Evolutionary conservation across 2,888 invertebrate genomes (phyloP).

Genomic region (Temnothorax ravouxi): DNA sequence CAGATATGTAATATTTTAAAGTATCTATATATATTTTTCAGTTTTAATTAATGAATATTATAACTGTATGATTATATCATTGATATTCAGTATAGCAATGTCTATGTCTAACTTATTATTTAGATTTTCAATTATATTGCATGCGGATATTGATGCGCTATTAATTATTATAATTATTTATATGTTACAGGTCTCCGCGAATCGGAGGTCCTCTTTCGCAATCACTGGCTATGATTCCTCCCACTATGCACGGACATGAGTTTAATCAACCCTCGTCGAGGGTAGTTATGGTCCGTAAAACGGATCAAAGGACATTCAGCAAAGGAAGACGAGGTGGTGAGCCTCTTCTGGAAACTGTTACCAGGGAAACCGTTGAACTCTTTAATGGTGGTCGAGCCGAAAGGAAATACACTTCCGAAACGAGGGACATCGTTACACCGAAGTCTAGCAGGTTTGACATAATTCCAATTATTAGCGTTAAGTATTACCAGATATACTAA

Average conservation of each 20-base stretch:
- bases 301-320: conserved; percentile 90
- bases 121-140: neutral
- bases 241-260: conserved; percentile 86
- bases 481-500: neutral
- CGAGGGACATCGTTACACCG: conserved; percentile 87
- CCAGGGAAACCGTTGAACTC: conserved; percentile 90
- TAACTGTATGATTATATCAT: neutral
- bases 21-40: neutral
- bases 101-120: neutral
- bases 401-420: conserved; percentile 89
- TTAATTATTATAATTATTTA: conserved; percentile 35
- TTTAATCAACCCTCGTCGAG: conserved; percentile 87
- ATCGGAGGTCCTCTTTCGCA: conserved; percentile 85
- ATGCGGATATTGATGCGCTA: neutral
- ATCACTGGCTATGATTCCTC: conserved; percentile 85
- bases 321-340: conserved; percentile 89
- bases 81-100: neutral
- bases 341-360: conserved; percentile 89
- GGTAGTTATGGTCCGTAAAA: conserved; percentile 91
- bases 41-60: conserved; percentile 16
- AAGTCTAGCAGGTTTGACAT: conserved; percentile 84
- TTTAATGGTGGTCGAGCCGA: conserved; percentile 89
- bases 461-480: neutral
- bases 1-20: neutral
- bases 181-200: conserved; percentile 82